These are phyloP conservation scores for Ceyx melanurus DNA, from an alignment of 2,113 vertebrate genomes.

Conservation along the genomic window DNA sequence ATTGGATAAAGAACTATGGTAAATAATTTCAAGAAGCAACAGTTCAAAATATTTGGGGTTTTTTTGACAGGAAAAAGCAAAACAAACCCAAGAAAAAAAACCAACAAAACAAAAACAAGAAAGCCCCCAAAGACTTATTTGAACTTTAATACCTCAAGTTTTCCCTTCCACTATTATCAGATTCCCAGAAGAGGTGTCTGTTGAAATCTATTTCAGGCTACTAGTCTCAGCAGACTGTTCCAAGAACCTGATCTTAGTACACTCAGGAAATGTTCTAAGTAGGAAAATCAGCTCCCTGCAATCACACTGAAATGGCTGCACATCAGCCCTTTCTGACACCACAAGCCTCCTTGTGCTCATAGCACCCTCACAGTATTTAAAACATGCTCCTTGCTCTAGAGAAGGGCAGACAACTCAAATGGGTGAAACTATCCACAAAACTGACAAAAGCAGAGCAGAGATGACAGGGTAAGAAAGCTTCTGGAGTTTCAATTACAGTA, in stretches of 20 bases:
- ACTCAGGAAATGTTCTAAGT: neutral
- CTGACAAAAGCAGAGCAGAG: neutral
- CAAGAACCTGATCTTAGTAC: neutral
- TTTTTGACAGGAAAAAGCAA: neutral
- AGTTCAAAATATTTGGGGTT: neutral
- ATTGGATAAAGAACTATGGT: neutral
- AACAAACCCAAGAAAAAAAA: neutral
- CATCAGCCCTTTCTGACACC: neutral
- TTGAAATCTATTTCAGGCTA: neutral
- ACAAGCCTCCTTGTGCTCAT: neutral
- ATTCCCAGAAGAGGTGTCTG: neutral
- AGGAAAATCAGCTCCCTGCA: neutral
- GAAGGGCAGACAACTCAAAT: neutral
- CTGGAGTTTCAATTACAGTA: neutral
- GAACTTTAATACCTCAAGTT: neutral
- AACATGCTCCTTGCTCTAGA: neutral
- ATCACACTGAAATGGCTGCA: fast-evolving
- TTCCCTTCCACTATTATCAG: neutral
- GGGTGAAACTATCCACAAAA: neutral
- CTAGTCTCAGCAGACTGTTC: neutral
- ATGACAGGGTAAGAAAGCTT: neutral
- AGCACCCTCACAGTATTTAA: neutral
- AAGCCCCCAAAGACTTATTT: neutral
- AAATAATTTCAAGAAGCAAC: neutral
- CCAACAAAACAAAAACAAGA: neutral